Evolutionary conservation across 1,140 invertebrate genomes (phyloP).

Genomic region (Ostrea denselamellosa): DNA sequence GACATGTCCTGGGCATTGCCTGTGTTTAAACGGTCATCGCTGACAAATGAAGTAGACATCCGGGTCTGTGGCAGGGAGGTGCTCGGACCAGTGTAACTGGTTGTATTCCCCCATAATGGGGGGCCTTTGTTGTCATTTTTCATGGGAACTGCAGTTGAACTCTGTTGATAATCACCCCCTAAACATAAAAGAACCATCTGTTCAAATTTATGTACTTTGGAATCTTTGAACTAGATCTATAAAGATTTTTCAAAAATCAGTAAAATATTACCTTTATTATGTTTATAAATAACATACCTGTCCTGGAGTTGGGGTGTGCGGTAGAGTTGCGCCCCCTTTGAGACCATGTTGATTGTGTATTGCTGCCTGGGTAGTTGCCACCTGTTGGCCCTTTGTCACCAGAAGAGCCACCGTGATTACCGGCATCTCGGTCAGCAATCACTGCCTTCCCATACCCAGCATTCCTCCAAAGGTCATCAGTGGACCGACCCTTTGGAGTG

Average conservation of each 20-base stretch:
- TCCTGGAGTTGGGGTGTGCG: background rate
- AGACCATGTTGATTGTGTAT: slow-evolving; percentile 25
- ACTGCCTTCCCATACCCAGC: slow-evolving; percentile 30
- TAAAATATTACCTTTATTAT: background rate
- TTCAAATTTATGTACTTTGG: background rate
- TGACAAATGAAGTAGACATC: slow-evolving; percentile 10
- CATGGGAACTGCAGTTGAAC: slow-evolving; percentile 7
- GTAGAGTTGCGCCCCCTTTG: slow-evolving; percentile 15
- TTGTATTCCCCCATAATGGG: background rate
- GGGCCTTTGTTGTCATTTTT: slow-evolving; percentile 20
- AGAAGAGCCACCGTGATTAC: background rate
- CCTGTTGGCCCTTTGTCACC: background rate
- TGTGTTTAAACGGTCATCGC: background rate
- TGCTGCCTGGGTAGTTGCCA: slow-evolving; percentile 9
- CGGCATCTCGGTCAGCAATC: background rate
- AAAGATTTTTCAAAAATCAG: background rate
- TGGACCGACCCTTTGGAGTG: background rate
- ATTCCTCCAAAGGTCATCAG: slow-evolving; percentile 39
- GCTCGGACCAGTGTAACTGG: background rate
- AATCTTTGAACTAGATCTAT: background rate
- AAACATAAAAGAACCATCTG: background rate
- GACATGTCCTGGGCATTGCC: background rate
- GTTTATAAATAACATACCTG: slow-evolving; percentile 4
- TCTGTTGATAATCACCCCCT: slow-evolving; percentile 37
- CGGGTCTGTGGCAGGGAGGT: background rate